Evolutionary conservation across 2,888 invertebrate species (phyloP), one percentile per base, ranked within the genome.

Genomic region (Drosophila ustulata): DNA sequence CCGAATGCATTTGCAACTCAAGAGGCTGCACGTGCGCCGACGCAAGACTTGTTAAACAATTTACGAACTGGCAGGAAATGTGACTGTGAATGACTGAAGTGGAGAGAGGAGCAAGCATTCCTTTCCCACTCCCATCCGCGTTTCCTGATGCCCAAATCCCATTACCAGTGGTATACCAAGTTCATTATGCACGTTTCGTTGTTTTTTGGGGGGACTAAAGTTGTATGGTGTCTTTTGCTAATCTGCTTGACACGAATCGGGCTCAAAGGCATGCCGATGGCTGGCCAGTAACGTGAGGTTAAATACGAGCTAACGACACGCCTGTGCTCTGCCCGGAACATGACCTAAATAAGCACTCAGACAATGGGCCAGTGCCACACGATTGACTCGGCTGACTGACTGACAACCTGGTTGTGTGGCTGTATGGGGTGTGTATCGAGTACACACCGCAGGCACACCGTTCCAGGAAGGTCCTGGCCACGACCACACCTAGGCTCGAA

Each of bases 281-380:
- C 34, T 49, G 49, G 13, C 18, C 50, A 37, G 30, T 55, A 63
- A 71, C 51, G 68, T 69, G 66, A 62, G 52, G 62, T 66, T 66
- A 75, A 79, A 47, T 46, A 37, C 13, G 39, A 41, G 39, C 39
- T 6, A 50, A 39, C 26, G 70, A 39, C 70, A 66, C 63, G 63
- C 79, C 62, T 32, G 41, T 39, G 26, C 32, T 32, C 45, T 52
- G 46, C 30, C 46, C 58, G 56, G 46, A 79, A 78, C 78, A 78
- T 89, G 90, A 90, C 89, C 89, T 75, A 90, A 85, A 85, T 88
- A 76, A 72, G 73, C 66, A 72, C 52, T 49, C 71, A 64, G 62
- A 80, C 67, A 80, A 73, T 61, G 52, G 65, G 41, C 65, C 59
- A 65, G 68, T 64, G 45, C 39, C 39, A 61, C 59, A 59, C 58